These are phyloP conservation scores for Merops nubicus DNA, from an alignment of 2,113 vertebrate genomes.

Conservation along the genomic window DNA sequence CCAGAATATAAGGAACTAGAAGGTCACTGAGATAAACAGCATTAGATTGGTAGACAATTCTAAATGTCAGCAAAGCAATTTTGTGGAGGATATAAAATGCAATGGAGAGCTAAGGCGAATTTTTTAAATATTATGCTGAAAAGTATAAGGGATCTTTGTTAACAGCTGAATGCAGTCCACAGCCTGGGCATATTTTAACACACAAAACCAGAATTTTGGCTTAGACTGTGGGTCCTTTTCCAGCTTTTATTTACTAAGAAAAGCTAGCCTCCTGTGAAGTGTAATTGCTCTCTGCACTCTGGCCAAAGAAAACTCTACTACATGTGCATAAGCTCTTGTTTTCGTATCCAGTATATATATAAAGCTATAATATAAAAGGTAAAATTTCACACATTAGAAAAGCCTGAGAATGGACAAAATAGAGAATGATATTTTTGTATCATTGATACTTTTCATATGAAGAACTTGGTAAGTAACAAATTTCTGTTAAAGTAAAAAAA, in stretches of 20 bases:
- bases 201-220: neutral
- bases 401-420: neutral
- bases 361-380: neutral
- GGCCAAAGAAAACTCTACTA: neutral
- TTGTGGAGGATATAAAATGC: neutral
- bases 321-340: neutral
- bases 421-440: accelerated
- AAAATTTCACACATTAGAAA: neutral
- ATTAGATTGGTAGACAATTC: neutral
- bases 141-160: neutral
- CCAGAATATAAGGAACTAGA: neutral
- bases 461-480: neutral
- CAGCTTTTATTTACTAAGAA: neutral
- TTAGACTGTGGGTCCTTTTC: neutral
- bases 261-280: neutral
- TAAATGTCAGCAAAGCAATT: slow-evolving; percentile 27
- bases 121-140: neutral
- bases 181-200: neutral
- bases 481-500: too few relatives aligned
- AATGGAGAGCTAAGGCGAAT: neutral
- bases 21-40: slow-evolving; percentile 30
- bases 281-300: neutral
- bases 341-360: too few relatives aligned
- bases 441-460: neutral
- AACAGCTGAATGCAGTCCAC: neutral